Conservation (phyloP, 2,888 invertebrate genomes). For the Lumbricus terrestris region DNA sequence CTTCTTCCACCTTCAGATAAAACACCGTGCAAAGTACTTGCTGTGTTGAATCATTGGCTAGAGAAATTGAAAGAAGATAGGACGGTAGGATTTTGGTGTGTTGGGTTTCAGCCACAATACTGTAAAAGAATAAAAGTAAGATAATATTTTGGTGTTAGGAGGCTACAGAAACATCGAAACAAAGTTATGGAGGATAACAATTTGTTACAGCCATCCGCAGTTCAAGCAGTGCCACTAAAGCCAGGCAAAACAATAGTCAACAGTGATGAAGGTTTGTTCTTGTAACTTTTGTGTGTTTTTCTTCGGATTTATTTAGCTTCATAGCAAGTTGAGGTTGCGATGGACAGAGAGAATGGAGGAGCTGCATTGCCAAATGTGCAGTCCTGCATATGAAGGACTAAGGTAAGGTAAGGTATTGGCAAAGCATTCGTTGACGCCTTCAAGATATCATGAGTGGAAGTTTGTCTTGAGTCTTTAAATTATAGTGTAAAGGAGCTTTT, state of each 20-base stretch:
- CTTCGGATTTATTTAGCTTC: no score
- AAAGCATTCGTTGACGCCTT: neutral
- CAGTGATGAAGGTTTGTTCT: neutral
- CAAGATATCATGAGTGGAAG: neutral
- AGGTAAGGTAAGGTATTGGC: no score
- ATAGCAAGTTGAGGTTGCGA: no score
- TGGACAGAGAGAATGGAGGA: no score
- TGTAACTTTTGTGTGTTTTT: neutral
- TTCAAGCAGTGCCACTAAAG: neutral
- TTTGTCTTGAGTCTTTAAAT: neutral
- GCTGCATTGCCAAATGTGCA: no score
- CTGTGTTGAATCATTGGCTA: neutral
- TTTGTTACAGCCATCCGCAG: neutral
- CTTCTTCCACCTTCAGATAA: no score
- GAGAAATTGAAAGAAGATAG: neutral
- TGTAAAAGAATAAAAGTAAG: neutral
- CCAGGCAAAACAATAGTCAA: neutral
- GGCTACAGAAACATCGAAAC: constrained; percentile 21
- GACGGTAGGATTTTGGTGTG: neutral
- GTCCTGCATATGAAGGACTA: no score
- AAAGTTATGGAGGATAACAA: constrained; percentile 17
- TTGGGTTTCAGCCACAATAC: neutral
- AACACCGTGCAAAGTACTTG: no score
- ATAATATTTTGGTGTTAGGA: constrained; percentile 9
- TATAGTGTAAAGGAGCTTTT: neutral